Evolutionary conservation across 2,888 invertebrate species (phyloP).

Genomic region (Fissipunctia ypsillon): DNA sequence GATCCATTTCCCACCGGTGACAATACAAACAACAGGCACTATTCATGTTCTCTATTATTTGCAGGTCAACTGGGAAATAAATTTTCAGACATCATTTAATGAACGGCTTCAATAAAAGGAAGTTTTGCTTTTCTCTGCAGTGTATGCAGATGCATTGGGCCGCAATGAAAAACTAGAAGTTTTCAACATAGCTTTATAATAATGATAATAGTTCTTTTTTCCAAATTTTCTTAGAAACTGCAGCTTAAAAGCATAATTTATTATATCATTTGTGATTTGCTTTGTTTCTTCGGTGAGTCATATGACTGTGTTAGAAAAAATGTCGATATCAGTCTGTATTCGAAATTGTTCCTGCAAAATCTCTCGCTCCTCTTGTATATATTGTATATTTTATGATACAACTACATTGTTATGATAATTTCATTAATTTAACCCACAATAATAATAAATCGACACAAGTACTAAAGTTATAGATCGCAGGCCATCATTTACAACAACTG

Average conservation of each 20-base stretch:
- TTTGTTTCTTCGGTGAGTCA: not conserved
- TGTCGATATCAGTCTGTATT: not conserved
- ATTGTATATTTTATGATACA: not conserved
- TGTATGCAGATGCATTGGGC: constrained; percentile 1
- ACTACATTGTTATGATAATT: not conserved
- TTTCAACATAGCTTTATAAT: not conserved
- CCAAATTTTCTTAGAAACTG: not conserved
- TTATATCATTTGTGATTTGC: not conserved
- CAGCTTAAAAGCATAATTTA: not conserved
- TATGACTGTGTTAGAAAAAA: not conserved
- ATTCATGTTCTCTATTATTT: constrained; percentile 53
- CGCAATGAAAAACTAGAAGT: not conserved
- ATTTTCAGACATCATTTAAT: constrained; percentile 21
- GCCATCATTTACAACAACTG: constrained; percentile 42
- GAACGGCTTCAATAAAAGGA: constrained; percentile 5
- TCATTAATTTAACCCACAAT: constrained; percentile 12
- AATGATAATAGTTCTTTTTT: not conserved
- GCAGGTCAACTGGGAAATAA: constrained; percentile 48
- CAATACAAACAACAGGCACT: constrained; percentile 45
- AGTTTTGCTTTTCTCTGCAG: constrained; percentile 3
- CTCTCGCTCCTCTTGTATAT: no score
- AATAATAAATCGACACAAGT: constrained; percentile 22
- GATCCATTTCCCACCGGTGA: constrained; percentile 56
- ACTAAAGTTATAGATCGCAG: constrained; percentile 21
- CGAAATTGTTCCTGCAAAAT: not conserved